Percentiles rank a stretch among this genome's conserved stretches.
Conservation (phyloP, 2,113 vertebrate species). For the Nanorana parkeri region DNA sequence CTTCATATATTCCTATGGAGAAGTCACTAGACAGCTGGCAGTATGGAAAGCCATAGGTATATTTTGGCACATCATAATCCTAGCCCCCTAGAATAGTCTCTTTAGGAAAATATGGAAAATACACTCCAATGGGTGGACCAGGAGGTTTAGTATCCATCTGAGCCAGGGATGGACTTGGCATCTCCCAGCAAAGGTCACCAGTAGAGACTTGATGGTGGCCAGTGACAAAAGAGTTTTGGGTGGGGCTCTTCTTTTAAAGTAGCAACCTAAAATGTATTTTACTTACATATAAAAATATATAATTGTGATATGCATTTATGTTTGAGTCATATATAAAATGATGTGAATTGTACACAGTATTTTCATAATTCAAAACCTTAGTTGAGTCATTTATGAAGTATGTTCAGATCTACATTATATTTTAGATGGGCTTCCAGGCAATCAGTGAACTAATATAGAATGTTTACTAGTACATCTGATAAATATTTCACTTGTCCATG, state of each 20-base stretch:
- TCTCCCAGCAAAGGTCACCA: too few relatives aligned
- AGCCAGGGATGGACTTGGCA: too few relatives aligned
- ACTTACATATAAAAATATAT: slow-evolving; percentile 7
- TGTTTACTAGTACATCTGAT: slow-evolving; percentile 20
- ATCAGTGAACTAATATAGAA: not conserved
- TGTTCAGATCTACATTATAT: slow-evolving; percentile 26
- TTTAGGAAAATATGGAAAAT: too few relatives aligned
- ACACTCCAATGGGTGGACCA: too few relatives aligned
- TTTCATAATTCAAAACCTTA: not conserved
- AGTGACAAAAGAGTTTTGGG: too few relatives aligned
- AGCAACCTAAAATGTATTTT: not conserved
- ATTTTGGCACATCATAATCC: too few relatives aligned
- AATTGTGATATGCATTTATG: slow-evolving; percentile 34
- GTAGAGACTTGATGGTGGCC: too few relatives aligned
- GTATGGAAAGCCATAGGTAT: too few relatives aligned
- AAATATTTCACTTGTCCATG: slow-evolving; percentile 62
- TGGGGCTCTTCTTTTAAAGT: not conserved
- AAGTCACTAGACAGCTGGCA: too few relatives aligned
- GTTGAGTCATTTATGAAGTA: slow-evolving; percentile 1
- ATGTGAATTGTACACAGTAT: slow-evolving; percentile 30
- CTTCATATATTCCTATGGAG: too few relatives aligned
- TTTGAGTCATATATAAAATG: not conserved
- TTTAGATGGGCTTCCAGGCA: slow-evolving; percentile 45
- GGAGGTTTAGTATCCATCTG: too few relatives aligned
- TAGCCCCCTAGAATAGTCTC: too few relatives aligned